Base-by-base conservation (phyloP, 2,888 invertebrate species). In the Dolichopus griseipennis region DNA sequence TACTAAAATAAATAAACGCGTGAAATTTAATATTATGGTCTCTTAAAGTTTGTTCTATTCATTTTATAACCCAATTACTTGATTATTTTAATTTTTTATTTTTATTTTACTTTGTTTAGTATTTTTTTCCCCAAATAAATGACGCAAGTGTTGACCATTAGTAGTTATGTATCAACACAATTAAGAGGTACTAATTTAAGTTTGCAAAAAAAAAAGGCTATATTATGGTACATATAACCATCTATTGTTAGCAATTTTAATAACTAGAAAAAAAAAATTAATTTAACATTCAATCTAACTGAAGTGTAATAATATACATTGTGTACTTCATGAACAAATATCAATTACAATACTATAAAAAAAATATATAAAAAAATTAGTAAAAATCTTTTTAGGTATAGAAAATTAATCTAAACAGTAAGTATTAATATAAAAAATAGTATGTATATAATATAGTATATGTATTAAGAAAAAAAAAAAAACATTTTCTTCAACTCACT, bases 141-240 rank as follows among this genome's bases (percentile, higher is more conserved):
- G 52, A 52, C 52, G 52, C 52, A 52, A 52, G 52, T 52, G 52
- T 52, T 52, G 52, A n/a, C 52, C 52, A 52, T 27, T 27, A 27
- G 27, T 18, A 52, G 52, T n/a, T 52, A 18, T 52, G 15, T 52
- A 52, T 52, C 15, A 52, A n/a, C 52, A 12, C 52, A 52, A 52
- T 52, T 52, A 15, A 52, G 52, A 52, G 18, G 18, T n/a, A 52
- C 52, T 52, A 52, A 18, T 52, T 52, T 52, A 52, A n/a, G n/a
- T n/a, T n/a, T n/a, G n/a, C 18, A 18, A 15, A 18, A 1, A 52
- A 18, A 52, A 41, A 15, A 41, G 9, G 15, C 41, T 41, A 41
- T 41, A 6, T 15, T 52, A 52, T 52, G 2, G 18, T 52, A 52
- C 18, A 52, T 52, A n/a, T 18, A 7, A 12, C 2, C 6, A 52